Evolutionary conservation across 2,888 invertebrate genomes (phyloP), one percentile per base, ranked within the genome.

Genomic region (Deladenus siricidicola): DNA sequence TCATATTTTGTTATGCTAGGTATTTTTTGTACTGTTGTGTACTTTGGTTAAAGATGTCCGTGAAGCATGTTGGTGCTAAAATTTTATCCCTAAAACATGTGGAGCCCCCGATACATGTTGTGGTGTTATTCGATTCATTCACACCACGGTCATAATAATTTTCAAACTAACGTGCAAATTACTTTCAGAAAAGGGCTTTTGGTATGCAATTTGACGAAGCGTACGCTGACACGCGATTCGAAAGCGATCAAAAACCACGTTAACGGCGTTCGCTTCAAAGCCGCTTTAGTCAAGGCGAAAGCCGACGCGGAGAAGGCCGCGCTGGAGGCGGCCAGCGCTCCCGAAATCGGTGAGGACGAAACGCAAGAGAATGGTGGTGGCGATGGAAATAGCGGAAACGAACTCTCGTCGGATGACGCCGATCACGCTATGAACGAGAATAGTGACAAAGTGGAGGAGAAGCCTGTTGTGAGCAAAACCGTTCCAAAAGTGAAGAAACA

Each of bases 151-250:
- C n/a, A n/a, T n/a, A n/a, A n/a, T n/a, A n/a, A n/a, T n/a, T n/a
- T n/a, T n/a, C n/a, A n/a, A n/a, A n/a, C n/a, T n/a, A n/a, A n/a
- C n/a, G n/a, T n/a, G n/a, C n/a, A n/a, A n/a, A n/a, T 34, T 14
- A 6, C 6, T 53, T 53, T 53, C 6, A 53, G 53, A 8, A 19
- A 28, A 30, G 39, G 39, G 3, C n/a, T 53, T 14, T 24, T 39
- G 1, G 53, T 39, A 6, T 53, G 53, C 39, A 53, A 19, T 10
- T 19, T 53, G 1, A 53, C 53, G 1, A 4, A 34, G 4, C 29
- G 53, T 34, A 19, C 53, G 17, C 19, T 53, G 34, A 24, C 39
- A 34, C 53, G 53, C 6, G 39, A 34, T 34, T 21, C 53, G 42
- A 34, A 28, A 14, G 39, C 29, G 23, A n/a, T 53, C 34, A 21